Evolutionary conservation across 2,888 invertebrate genomes (phyloP), one percentile per base, ranked within the genome.

Genomic region (Gonocerus acuteangulatus): DNA sequence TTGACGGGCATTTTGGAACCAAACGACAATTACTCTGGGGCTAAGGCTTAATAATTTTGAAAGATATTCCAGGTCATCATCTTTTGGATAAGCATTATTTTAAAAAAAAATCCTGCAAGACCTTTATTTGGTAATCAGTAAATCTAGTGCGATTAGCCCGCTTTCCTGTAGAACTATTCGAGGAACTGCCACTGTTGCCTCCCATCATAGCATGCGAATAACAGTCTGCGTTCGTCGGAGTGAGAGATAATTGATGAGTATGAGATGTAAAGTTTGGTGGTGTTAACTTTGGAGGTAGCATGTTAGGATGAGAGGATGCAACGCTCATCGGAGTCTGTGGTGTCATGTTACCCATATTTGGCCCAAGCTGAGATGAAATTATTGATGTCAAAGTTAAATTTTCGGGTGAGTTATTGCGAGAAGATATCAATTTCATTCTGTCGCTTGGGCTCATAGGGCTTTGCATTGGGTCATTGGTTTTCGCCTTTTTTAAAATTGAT

Each of bases 71-170:
- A 99, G 79, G 77, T 99, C 97, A 74, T 97, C 97, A 75, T 99
- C 97, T 79, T 99, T 99, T 22, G 99, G 99, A 78, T 99, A 99
- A 36, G 99, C 97, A 76, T 99, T 99, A 74, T 95, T 95, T 75
- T 99, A 97, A 77, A 99, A 99, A n/a, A 78, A 99, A 99, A 73
- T 99, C 97, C 78, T 99, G 99, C 65, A 99, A 79, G 15, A 96
- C 94, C 79, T 97, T 95, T 62, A 99, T 94, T 77, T 96, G 99
- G 74, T 95, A 95, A 73, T 99, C 99, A n/a, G 97, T 97, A 75
- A 99, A 99, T 70, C 99, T 83, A 51, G 99, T 99, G 68, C 99
- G 85, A 79, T 99, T 99, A 51, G 99, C 99, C 70, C 99, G 83
- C 79, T 96, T 94, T 48, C 95, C 95, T 15, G 72, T 72, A 70